Percentiles rank a stretch among this genome's conserved stretches.
phyloP scores from a whole-genome alignment of 1,140 invertebrate genomes.

The Formica exsecta region DNA sequence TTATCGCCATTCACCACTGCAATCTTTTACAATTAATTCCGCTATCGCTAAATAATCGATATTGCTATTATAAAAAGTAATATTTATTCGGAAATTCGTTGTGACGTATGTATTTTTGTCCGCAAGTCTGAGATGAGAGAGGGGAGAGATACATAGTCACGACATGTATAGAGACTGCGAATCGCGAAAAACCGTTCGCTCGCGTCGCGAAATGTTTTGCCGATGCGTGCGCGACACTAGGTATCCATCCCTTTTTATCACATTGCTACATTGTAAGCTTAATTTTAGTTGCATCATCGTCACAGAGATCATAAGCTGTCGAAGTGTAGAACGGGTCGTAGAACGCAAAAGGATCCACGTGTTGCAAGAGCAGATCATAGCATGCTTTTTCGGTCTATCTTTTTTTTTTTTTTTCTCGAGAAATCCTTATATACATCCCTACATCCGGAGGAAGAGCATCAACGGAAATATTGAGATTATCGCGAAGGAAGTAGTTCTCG shows the following conservation, averaged over 20 bases:
- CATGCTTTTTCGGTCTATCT: neutral
- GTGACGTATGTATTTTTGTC: slow-evolving; percentile 55
- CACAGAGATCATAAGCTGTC: slow-evolving; percentile 72
- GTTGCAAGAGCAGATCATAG: slow-evolving; percentile 66
- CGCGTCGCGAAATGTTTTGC: slow-evolving; percentile 1
- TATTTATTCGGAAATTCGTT: slow-evolving; percentile 60
- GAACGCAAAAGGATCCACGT: slow-evolving; percentile 75
- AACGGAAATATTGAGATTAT: slow-evolving; percentile 27
- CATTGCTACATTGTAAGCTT: slow-evolving; percentile 49
- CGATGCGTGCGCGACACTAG: slow-evolving; percentile 32
- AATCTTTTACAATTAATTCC: slow-evolving; percentile 52
- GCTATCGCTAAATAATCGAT: slow-evolving; percentile 51
- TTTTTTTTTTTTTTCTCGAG: slow-evolving; percentile 15
- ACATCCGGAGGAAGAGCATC: neutral
- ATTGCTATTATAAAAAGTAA: slow-evolving; percentile 55
- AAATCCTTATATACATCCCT: slow-evolving; percentile 29
- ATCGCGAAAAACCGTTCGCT: slow-evolving; percentile 23
- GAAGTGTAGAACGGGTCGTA: slow-evolving; percentile 73
- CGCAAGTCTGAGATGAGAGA: slow-evolving; percentile 37
- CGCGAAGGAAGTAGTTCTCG: slow-evolving; percentile 19
- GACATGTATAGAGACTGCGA: slow-evolving; percentile 30
- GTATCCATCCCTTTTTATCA: slow-evolving; percentile 48
- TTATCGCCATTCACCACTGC: slow-evolving; percentile 52
- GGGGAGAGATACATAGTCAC: slow-evolving; percentile 29
- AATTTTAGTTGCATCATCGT: slow-evolving; percentile 67